A percentile compares a stretch with the other conserved stretches of the same genome.
Evolutionary conservation across 2,113 vertebrate genomes (phyloP).

Genomic region (Hippolais icterina): DNA sequence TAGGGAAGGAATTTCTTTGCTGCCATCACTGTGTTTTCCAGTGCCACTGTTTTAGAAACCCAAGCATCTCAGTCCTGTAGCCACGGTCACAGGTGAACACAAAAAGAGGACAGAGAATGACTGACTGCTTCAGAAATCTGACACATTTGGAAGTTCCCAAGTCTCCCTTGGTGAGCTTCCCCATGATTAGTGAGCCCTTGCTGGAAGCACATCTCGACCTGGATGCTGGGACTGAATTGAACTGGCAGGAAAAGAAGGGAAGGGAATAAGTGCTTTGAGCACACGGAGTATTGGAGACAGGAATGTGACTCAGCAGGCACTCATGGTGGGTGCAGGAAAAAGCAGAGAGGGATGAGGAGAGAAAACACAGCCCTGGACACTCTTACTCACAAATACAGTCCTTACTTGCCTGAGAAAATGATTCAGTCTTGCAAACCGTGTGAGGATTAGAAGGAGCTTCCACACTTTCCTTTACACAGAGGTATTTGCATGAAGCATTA

Average conservation of each 20-base stretch:
- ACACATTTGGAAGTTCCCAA: not conserved
- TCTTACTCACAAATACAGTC: not conserved
- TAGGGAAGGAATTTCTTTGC: not conserved
- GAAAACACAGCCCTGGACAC: not conserved
- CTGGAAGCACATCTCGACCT: not conserved
- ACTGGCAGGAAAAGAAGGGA: not conserved
- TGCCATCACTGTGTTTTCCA: not conserved
- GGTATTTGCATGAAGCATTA: not conserved
- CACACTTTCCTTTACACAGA: not conserved
- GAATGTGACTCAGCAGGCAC: not conserved
- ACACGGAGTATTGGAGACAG: accelerated
- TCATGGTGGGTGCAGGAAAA: not conserved
- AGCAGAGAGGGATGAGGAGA: not conserved
- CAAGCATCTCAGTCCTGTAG: not conserved
- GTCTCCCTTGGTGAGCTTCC: not conserved
- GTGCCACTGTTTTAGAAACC: not conserved
- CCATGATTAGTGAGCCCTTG: not conserved
- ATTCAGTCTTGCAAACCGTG: not conserved
- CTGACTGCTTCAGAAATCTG: not conserved
- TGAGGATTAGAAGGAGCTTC: not conserved
- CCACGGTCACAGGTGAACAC: not conserved
- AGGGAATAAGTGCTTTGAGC: not conserved
- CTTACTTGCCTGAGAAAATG: not conserved
- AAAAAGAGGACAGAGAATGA: not conserved
- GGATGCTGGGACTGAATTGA: not conserved